Percentiles rank a stretch among this genome's conserved stretches.
Evolutionary conservation across 1,140 invertebrate species (phyloP).

Genomic region (Goniozus legneri): DNA sequence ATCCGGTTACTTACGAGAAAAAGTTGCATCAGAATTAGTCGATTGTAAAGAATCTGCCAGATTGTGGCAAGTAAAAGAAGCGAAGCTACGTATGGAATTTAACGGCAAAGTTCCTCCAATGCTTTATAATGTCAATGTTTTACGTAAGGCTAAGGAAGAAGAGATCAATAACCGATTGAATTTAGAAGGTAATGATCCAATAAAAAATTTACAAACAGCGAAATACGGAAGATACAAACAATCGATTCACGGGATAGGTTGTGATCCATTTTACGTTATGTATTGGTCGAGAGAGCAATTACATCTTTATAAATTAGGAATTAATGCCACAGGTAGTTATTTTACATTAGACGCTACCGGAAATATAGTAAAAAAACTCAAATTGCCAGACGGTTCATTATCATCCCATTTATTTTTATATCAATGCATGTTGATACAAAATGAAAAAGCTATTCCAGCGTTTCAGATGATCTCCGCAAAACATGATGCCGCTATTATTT

Average conservation of each 20-base stretch:
- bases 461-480: conserved; percentile 2
- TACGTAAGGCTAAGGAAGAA: conserved; percentile 4
- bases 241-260: neutral
- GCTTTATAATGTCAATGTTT: neutral
- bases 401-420: neutral
- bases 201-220: neutral
- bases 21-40: neutral
- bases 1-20: neutral
- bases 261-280: neutral
- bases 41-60: neutral
- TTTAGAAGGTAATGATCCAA: neutral
- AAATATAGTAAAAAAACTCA: neutral
- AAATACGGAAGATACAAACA: neutral
- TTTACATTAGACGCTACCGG: neutral
- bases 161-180: neutral
- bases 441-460: neutral
- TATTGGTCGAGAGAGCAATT: conserved; percentile 1
- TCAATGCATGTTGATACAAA: neutral
- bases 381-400: neutral
- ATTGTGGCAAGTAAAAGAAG: neutral
- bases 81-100: neutral
- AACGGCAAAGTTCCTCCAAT: neutral
- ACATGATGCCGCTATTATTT: neutral
- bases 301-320: neutral
- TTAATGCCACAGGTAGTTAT: neutral